These are phyloP conservation scores for Vultur gryphus DNA, from an alignment of 2,797 vertebrate species.

Conservation along the genomic window DNA sequence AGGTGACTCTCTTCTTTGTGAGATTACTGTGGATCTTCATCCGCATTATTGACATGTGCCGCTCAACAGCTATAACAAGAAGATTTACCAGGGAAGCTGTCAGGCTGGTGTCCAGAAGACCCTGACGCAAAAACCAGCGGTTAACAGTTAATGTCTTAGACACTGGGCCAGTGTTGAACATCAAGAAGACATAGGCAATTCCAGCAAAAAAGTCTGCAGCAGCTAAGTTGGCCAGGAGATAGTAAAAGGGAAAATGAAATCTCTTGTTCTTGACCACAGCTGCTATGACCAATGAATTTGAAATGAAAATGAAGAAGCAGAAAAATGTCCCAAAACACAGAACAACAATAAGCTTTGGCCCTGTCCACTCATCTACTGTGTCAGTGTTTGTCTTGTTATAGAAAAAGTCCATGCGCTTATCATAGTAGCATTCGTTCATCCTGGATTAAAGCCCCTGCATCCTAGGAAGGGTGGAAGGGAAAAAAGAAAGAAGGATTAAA, in stretches of 20 bases:
- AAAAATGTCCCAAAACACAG: conserved; percentile 88
- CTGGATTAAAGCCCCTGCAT: conserved; percentile 76
- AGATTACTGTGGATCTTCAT: conserved; percentile 94
- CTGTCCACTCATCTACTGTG: conserved; percentile 77
- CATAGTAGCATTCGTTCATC: conserved; percentile 85
- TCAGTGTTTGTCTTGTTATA: conserved; percentile 82
- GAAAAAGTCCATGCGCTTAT: conserved; percentile 89
- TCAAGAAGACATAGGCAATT: conserved; percentile 94
- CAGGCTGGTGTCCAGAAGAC: conserved; percentile 90
- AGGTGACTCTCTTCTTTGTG: conserved; percentile 90
- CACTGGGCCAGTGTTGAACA: conserved; percentile 91
- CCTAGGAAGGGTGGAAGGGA: conserved; percentile 44
- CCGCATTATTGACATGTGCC: conserved; percentile 92
- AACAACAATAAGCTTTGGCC: conserved; percentile 79
- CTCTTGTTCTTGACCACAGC: conserved; percentile 91
- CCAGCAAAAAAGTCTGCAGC: conserved; percentile 96
- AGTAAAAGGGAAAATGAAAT: conserved; percentile 97
- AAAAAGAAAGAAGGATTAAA: not conserved
- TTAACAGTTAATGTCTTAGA: conserved; percentile 85
- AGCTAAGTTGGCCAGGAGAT: conserved; percentile 92
- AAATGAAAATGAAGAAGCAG: conserved; percentile 93
- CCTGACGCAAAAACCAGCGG: conserved; percentile 91
- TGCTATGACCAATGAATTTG: conserved; percentile 91
- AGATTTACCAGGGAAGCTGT: conserved; percentile 92
- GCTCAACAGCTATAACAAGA: conserved; percentile 92